A percentile compares a stretch with the other conserved stretches of the same genome.
phyloP scores from a whole-genome alignment of 2,888 invertebrate genomes.

The Lordiphosa andalusiaca region DNA sequence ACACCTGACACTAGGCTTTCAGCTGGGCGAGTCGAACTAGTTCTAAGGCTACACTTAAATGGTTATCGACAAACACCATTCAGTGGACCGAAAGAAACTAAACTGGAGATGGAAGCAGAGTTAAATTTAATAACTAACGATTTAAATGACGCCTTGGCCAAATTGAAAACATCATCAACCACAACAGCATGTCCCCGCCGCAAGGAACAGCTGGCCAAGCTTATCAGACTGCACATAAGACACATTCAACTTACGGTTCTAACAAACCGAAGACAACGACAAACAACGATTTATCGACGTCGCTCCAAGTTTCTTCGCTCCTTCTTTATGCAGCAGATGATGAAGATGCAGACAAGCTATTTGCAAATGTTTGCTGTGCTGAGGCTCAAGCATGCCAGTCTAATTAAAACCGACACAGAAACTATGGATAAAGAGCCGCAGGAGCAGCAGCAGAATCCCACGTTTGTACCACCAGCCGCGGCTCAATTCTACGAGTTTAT shows the following conservation, averaged over 20 bases:
- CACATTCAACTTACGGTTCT: conserved; percentile 71
- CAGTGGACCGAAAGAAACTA: neutral
- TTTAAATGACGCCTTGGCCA: conserved; percentile 33
- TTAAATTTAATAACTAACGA: conserved; percentile 37
- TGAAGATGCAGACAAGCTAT: conserved; percentile 72
- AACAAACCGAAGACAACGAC: conserved; percentile 65
- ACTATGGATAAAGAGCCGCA: conserved; percentile 10
- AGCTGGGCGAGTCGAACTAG: too few relatives aligned
- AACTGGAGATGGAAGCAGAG: conserved; percentile 45
- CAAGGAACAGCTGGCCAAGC: conserved; percentile 34
- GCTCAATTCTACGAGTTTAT: conserved; percentile 42
- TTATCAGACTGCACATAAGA: conserved; percentile 66
- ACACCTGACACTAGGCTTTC: too few relatives aligned
- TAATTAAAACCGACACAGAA: neutral
- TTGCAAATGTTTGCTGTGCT: conserved; percentile 59
- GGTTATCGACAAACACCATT: too few relatives aligned
- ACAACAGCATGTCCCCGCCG: conserved; percentile 7
- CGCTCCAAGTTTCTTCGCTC: conserved; percentile 63
- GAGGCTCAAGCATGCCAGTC: conserved; percentile 39
- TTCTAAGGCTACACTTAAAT: too few relatives aligned
- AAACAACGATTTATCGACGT: conserved; percentile 61
- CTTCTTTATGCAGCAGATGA: conserved; percentile 72
- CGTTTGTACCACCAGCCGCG: neutral
- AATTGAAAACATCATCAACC: conserved; percentile 18
- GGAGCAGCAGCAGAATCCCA: neutral